A percentile compares a stretch with the other conserved stretches of the same genome.
phyloP scores from a whole-genome alignment of 1,140 invertebrate genomes.

The Melipona quadrifasciata region DNA sequence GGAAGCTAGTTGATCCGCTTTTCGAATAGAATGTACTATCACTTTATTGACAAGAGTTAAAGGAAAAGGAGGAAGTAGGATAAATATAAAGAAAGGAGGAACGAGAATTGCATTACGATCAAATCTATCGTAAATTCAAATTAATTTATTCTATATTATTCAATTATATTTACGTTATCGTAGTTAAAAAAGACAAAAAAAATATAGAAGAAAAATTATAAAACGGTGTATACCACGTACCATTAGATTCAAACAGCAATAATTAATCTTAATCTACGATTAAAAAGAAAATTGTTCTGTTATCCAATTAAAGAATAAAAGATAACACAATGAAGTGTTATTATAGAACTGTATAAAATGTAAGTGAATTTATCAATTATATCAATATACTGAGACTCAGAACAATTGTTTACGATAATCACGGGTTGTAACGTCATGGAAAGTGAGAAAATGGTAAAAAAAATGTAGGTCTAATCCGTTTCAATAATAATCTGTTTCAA shows the following conservation, averaged over 20 bases:
- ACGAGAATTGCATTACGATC: not conserved
- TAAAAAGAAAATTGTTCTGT: too few species aligned
- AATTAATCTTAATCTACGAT: not conserved
- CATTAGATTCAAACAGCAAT: not conserved
- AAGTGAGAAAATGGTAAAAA: not conserved
- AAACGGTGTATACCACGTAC: not conserved
- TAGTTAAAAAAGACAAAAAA: not conserved
- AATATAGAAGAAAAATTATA: not conserved
- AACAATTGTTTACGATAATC: not conserved
- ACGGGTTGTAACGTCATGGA: too few species aligned
- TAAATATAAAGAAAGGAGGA: not conserved
- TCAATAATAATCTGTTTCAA: too few species aligned
- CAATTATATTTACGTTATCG: too few species aligned
- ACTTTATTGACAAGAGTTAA: not conserved
- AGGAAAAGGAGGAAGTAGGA: too few species aligned
- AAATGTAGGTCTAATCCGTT: too few species aligned
- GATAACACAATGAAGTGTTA: not conserved
- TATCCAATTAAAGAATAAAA: not conserved
- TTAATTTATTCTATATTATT: not conserved
- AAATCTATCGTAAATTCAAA: not conserved
- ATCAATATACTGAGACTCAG: not conserved
- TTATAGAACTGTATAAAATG: not conserved
- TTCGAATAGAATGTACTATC: not conserved
- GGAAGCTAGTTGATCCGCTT: slow-evolving; percentile 12
- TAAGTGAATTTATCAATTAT: not conserved